Base-by-base conservation (phyloP, 1,140 invertebrate species). In the Glossosoma conforme region DNA sequence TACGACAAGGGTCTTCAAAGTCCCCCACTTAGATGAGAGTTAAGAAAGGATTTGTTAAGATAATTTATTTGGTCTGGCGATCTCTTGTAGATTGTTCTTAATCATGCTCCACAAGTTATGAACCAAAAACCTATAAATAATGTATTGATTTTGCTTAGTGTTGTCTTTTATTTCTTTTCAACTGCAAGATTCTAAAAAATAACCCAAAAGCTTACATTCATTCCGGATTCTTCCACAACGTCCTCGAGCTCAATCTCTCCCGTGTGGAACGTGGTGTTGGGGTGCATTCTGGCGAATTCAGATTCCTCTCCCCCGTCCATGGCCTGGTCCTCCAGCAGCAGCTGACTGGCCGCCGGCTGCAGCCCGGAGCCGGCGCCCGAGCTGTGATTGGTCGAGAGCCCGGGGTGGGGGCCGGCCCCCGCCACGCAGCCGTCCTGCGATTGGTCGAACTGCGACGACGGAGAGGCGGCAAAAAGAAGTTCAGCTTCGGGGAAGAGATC, bases 401-500 rank as follows among this genome's bases (percentile, higher is more conserved):
- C 14, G 11, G 11, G 19, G 28, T 17, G 10, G 44, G 10, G 33
- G 4, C 28, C n/a, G 19, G 42, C 14, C 28, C 13, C 19, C 38
- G 3, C n/a, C 20, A 37, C 33, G 22, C 47, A 51, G 40, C 44
- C 59, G 50, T 65, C 64, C 18, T 63, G 65, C 11, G 60, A 60
- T 38, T 68, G 65, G 4, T 73, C 70, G 42, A 69, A 69, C 6
- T 58, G 56, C 10, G 56, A 58, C 3, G 70, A 68, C 0, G 72
- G 72, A 0, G 72, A 75, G 3, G 65, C 61, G 1, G 68, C 82
- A 56, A 87, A 84, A 14, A 86, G 63, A 21, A 86, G 60, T 60
- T 87, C 84, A 0, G 84, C 84, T 54, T 87, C 85, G 1, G 86
- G 86, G 65, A 87, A 87, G 19, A 87, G 65, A 60, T 88, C 86